Evolutionary conservation across 2,113 vertebrate genomes (phyloP).

Genomic region (Calidris pugnax): DNA sequence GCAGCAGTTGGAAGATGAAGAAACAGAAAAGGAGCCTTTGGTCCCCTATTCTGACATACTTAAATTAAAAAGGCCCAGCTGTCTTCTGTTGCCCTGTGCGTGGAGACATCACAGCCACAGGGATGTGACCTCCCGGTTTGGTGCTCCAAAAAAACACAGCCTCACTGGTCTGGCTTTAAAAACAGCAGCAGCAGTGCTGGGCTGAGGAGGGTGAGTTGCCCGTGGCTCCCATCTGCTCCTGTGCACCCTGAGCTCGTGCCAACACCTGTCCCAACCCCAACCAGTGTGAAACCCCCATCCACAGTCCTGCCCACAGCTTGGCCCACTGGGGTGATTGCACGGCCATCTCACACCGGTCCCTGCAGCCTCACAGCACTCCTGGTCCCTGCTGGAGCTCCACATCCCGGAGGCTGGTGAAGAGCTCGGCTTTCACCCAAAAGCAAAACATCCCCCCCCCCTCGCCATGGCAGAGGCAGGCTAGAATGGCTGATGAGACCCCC

Average conservation of each 20-base stretch:
- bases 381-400: not conserved
- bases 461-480: not conserved
- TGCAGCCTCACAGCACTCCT: not conserved
- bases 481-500: not conserved
- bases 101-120: not conserved
- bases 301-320: not conserved
- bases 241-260: fast-evolving
- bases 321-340: fast-evolving
- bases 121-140: not conserved
- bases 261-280: fast-evolving
- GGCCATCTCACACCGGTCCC: fast-evolving
- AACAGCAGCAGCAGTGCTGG: not conserved
- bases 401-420: not conserved
- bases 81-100: not conserved
- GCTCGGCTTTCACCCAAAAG: not conserved
- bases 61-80: not conserved
- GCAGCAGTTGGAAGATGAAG: not conserved
- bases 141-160: not conserved
- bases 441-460: fast-evolving
- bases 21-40: not conserved
- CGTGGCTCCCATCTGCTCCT: not conserved
- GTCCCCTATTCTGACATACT: not conserved
- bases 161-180: not conserved
- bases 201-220: not conserved
- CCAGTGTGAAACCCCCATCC: not conserved